A percentile compares a stretch with the other conserved stretches of the same genome.
Evolutionary conservation across 2,113 vertebrate species (phyloP).

Genomic region (Sander vitreus): DNA sequence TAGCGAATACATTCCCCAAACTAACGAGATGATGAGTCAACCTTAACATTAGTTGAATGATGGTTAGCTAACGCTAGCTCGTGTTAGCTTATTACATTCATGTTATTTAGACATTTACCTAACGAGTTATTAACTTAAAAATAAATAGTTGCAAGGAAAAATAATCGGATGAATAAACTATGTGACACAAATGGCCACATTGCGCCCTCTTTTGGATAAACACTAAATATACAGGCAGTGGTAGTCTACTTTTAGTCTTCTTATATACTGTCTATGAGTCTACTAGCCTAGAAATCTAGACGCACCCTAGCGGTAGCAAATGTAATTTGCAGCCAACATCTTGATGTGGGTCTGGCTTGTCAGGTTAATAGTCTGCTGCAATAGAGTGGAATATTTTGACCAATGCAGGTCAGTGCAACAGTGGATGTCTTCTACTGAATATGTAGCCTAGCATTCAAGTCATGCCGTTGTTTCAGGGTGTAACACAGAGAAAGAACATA

Average conservation of each 20-base stretch:
- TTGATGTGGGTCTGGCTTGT: no score
- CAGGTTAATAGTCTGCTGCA: no score
- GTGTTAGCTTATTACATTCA: no score
- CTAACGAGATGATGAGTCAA: no score
- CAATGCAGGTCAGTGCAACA: neutral
- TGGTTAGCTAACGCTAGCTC: neutral
- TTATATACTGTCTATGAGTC: no score
- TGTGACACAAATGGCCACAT: neutral
- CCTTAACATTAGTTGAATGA: neutral
- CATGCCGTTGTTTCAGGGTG: neutral
- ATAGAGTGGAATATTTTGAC: neutral
- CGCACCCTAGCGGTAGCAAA: no score
- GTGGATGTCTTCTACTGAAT: neutral
- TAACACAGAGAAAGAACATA: neutral
- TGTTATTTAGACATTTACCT: neutral
- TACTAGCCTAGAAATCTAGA: no score
- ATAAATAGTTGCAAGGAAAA: neutral
- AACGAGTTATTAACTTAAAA: neutral
- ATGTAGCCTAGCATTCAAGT: neutral
- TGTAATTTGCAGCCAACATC: no score
- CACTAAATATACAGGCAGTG: neutral
- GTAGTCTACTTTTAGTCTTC: no score
- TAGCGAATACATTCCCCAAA: neutral
- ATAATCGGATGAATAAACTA: neutral
- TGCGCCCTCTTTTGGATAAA: conserved; percentile 53